Evolutionary conservation across 2,797 vertebrate species (phyloP).

Genomic region (Chaetophractus vellerosus): DNA sequence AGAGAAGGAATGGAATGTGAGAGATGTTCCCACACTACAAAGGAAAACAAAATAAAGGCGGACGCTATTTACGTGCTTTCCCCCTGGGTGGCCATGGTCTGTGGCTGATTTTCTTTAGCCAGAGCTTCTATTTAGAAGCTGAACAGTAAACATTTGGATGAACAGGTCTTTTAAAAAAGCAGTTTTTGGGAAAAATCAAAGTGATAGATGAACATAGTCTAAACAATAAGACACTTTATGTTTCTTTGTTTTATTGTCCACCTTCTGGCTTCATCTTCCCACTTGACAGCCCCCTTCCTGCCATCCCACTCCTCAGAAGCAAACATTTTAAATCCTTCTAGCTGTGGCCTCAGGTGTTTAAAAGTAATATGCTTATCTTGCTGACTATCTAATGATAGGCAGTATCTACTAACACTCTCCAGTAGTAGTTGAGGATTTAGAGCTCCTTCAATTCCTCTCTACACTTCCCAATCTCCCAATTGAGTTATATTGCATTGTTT

Average conservation of each 20-base stretch:
- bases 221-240: background rate
- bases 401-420: background rate
- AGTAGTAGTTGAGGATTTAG: background rate
- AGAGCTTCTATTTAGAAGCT: background rate
- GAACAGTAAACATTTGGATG: background rate
- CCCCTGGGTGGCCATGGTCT: background rate
- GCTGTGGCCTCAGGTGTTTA: background rate
- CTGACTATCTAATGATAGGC: background rate
- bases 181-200: background rate
- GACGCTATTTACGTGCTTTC: accelerated
- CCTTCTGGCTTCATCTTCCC: background rate
- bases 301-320: background rate
- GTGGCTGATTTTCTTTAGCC: background rate
- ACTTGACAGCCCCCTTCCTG: background rate
- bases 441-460: background rate
- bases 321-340: background rate
- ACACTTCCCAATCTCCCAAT: background rate
- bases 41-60: background rate
- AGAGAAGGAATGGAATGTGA: background rate
- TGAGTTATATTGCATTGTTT: slow-evolving; percentile 19
- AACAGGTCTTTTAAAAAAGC: background rate
- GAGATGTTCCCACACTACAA: background rate
- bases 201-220: background rate
- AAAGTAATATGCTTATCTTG: background rate
- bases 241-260: background rate